phyloP scores from a whole-genome alignment of 35 echinoderm and acorn worm genomes.

The Holothuria glaberrima region DNA sequence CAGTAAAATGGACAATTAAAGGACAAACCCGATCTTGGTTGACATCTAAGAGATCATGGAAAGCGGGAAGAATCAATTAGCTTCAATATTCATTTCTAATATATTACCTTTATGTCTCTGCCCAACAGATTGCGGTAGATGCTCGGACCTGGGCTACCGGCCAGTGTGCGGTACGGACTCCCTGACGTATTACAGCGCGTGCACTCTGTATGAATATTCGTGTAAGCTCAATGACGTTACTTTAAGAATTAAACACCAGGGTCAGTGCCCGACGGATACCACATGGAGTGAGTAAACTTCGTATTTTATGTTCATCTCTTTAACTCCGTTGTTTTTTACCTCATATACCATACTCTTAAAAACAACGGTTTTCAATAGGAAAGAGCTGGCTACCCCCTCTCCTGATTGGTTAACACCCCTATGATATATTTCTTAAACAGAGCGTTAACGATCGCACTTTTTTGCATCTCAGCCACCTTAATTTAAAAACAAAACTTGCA shows the following conservation, averaged over 20 bases:
- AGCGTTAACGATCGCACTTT: too few species aligned
- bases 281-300: not conserved
- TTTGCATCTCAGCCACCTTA: too few species aligned
- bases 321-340: not conserved
- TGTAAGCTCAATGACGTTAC: constrained; percentile 25
- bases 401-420: too few species aligned
- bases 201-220: constrained; percentile 16
- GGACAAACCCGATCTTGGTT: too few species aligned
- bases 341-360: too few species aligned
- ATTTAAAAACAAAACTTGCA: too few species aligned
- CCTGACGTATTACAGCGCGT: constrained; percentile 17
- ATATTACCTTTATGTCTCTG: not conserved
- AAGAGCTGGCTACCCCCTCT: too few species aligned
- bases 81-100: not conserved
- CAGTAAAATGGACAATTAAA: too few species aligned
- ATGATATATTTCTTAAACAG: too few species aligned
- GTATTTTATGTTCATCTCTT: not conserved
- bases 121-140: constrained; percentile 20
- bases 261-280: not conserved
- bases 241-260: constrained; percentile 15
- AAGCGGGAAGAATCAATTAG: constrained; percentile 13
- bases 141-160: not conserved
- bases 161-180: constrained; percentile 32
- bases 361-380: too few species aligned
- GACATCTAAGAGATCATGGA: not conserved